Percentiles rank a stretch among this genome's conserved stretches.
Conservation (phyloP, 2,113 vertebrate genomes). For the Elephas maximus region DNA sequence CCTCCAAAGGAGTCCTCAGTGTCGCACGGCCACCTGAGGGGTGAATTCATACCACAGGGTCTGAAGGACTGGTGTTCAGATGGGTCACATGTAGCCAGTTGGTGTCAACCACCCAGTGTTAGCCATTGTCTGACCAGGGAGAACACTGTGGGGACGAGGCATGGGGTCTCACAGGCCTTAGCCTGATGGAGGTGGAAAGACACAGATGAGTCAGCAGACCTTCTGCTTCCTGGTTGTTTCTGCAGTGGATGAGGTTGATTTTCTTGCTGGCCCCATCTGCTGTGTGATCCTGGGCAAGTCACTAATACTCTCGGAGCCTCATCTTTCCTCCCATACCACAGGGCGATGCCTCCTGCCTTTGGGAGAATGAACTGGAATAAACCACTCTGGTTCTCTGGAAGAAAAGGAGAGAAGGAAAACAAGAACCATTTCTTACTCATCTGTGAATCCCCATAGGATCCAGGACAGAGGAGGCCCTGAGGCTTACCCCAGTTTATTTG, state of each 20-base stretch:
- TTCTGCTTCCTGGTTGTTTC: not conserved
- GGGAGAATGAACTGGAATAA: not conserved
- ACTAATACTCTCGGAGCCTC: not conserved
- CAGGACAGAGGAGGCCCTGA: too few relatives aligned
- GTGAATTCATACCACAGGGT: not conserved
- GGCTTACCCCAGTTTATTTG: rapidly evolving
- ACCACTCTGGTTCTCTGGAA: not conserved
- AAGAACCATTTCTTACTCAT: rapidly evolving
- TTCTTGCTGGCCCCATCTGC: not conserved
- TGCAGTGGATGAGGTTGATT: not conserved
- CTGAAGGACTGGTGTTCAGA: not conserved
- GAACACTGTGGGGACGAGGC: not conserved
- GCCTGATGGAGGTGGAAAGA: not conserved
- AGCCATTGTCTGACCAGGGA: not conserved
- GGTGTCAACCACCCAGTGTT: rapidly evolving
- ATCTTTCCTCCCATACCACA: not conserved
- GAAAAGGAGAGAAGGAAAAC: not conserved
- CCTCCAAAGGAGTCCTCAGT: not conserved
- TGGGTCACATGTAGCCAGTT: not conserved
- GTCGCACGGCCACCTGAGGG: not conserved
- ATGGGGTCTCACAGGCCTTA: not conserved
- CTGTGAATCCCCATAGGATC: not conserved
- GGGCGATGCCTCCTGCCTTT: not conserved
- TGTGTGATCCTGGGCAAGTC: not conserved
- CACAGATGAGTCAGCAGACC: too few relatives aligned